These are phyloP conservation scores for Myxocyprinus asiaticus DNA, from an alignment of 2,113 vertebrate species.

Conservation along the genomic window DNA sequence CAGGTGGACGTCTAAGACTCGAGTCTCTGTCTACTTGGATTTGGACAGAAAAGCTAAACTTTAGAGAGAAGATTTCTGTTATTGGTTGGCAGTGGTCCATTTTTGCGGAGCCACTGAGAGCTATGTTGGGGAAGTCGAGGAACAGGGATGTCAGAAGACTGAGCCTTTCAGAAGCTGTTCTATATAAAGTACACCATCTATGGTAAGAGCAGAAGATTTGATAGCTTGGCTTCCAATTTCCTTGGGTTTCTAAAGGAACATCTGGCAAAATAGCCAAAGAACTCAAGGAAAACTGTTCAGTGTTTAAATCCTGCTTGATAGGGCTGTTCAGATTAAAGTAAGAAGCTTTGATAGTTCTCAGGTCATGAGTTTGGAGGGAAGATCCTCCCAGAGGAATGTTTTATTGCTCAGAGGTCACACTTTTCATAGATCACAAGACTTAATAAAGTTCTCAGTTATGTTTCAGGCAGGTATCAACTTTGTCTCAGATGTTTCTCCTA, in stretches of 20 bases:
- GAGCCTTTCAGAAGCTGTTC: conserved; percentile 43
- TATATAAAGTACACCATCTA: conserved; percentile 49
- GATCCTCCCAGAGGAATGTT: too few species aligned
- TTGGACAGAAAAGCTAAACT: conserved; percentile 10
- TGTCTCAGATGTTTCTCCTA: too few species aligned
- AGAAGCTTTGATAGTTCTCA: too few species aligned
- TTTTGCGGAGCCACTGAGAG: conserved; percentile 24
- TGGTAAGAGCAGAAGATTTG: conserved; percentile 47
- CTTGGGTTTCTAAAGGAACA: not conserved
- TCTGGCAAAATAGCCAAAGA: not conserved
- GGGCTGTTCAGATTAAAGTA: too few species aligned
- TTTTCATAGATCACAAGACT: too few species aligned
- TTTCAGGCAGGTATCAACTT: too few species aligned
- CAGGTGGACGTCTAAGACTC: conserved; percentile 2
- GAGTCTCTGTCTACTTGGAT: conserved; percentile 16
- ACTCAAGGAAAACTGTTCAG: too few species aligned
- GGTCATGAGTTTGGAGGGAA: too few species aligned
- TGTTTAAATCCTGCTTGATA: not conserved
- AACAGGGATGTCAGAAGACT: conserved; percentile 17
- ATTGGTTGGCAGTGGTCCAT: not conserved
- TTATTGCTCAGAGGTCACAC: too few species aligned
- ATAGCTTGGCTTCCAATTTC: not conserved
- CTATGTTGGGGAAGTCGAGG: conserved; percentile 23
- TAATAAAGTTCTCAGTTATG: too few species aligned
- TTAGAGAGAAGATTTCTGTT: conserved; percentile 37